Evolutionary conservation across 2,888 invertebrate genomes (phyloP).

Genomic region (Nomada fucata): DNA sequence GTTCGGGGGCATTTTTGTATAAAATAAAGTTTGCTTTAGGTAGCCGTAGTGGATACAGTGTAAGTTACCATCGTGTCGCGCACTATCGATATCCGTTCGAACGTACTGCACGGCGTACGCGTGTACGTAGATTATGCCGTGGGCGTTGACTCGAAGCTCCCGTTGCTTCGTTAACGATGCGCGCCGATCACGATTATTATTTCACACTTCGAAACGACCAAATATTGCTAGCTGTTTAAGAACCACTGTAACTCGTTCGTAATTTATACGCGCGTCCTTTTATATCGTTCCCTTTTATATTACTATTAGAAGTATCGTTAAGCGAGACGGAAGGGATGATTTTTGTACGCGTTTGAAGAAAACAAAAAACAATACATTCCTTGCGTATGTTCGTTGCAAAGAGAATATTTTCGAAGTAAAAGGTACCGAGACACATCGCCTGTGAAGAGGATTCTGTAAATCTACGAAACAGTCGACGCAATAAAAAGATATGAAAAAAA

Average conservation of each 20-base stretch:
- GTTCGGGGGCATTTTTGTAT: slow-evolving; percentile 48
- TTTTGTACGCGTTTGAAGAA: slow-evolving; percentile 2
- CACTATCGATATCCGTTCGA: slow-evolving; percentile 30
- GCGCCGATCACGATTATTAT: slow-evolving; percentile 40
- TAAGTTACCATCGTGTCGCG: slow-evolving; percentile 67
- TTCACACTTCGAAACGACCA: slow-evolving; percentile 79
- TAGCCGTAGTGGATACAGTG: slow-evolving; percentile 50
- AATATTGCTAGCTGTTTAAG: slow-evolving; percentile 81
- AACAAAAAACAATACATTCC: slow-evolving; percentile 24
- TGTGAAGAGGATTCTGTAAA: slow-evolving; percentile 34
- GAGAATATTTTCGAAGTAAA: too few species aligned
- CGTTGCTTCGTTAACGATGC: slow-evolving; percentile 21
- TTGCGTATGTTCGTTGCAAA: slow-evolving; percentile 25
- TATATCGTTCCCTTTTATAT: slow-evolving; percentile 72
- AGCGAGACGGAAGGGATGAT: slow-evolving; percentile 32
- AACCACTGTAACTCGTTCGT: slow-evolving; percentile 73
- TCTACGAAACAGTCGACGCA: slow-evolving; percentile 10
- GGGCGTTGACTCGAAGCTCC: too few species aligned
- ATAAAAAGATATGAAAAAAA: slow-evolving; percentile 40
- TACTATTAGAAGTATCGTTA: slow-evolving; percentile 42
- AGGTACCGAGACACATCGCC: too few species aligned
- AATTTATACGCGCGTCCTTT: slow-evolving; percentile 72
- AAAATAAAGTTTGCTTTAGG: slow-evolving; percentile 47
- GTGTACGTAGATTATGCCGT: background rate
- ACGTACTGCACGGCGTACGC: slow-evolving; percentile 1